phyloP scores from a whole-genome alignment of 1,140 invertebrate species.

The Dendrolimus kikuchii region DNA sequence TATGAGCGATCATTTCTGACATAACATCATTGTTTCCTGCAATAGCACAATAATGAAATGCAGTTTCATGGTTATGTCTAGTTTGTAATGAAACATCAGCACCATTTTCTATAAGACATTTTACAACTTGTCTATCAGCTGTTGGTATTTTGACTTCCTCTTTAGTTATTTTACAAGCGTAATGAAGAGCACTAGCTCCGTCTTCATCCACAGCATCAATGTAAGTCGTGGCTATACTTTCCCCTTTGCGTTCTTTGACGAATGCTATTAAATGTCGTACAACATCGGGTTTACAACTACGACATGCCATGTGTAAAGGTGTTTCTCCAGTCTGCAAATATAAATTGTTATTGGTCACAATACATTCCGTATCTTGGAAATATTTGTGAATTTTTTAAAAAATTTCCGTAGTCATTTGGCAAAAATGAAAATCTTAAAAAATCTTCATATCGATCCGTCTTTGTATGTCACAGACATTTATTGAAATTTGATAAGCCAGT shows the following conservation, averaged over 20 bases:
- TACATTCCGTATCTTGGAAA: too few relatives aligned
- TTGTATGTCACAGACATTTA: too few relatives aligned
- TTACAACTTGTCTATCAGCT: constrained; percentile 93
- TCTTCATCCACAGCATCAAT: constrained; percentile 90
- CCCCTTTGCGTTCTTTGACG: constrained; percentile 82
- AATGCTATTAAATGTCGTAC: constrained; percentile 89
- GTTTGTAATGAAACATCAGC: constrained; percentile 91
- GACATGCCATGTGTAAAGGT: constrained; percentile 91
- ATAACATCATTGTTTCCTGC: constrained; percentile 97
- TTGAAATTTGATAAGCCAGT: too few relatives aligned
- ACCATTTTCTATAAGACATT: constrained; percentile 89
- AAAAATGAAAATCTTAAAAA: too few relatives aligned
- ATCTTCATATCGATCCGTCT: too few relatives aligned
- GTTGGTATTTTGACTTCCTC: constrained; percentile 81
- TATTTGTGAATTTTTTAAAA: too few relatives aligned
- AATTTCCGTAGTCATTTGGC: too few relatives aligned
- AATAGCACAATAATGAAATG: constrained; percentile 95
- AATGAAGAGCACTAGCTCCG: constrained; percentile 95
- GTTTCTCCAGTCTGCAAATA: constrained; percentile 91
- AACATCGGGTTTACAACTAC: constrained; percentile 88
- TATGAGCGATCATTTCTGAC: constrained; percentile 92
- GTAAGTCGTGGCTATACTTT: constrained; percentile 80
- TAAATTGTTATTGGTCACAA: too few relatives aligned
- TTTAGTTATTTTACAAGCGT: constrained; percentile 85
- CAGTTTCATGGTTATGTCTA: constrained; percentile 91